phyloP scores from a whole-genome alignment of 2,888 invertebrate genomes.

The Melitaea athalia region DNA sequence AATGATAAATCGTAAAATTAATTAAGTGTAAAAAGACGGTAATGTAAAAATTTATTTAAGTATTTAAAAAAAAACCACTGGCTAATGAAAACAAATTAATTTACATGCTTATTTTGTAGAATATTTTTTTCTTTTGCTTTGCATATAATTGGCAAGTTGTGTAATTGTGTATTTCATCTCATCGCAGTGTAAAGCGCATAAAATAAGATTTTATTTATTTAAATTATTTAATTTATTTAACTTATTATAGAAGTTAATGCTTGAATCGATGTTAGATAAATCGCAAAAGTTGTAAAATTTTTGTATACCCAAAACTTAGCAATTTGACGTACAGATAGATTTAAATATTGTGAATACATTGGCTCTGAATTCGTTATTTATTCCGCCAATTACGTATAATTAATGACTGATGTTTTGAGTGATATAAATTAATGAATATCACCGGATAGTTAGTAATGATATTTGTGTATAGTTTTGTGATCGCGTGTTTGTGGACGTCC shows the following conservation, averaged over 20 bases:
- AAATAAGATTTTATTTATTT: slow-evolving; percentile 60
- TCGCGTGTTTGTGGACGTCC: slow-evolving; percentile 80
- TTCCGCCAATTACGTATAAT: slow-evolving; percentile 67
- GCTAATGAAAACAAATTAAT: neutral
- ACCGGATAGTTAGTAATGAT: slow-evolving; percentile 69
- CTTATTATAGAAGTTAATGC: slow-evolving; percentile 75
- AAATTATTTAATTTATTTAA: slow-evolving; percentile 76
- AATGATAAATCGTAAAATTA: slow-evolving; percentile 7
- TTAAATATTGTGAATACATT: slow-evolving; percentile 44
- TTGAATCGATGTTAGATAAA: slow-evolving; percentile 57
- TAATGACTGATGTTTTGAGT: slow-evolving; percentile 80
- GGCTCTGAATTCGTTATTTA: slow-evolving; percentile 61
- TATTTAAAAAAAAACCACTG: neutral
- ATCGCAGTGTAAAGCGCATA: slow-evolving; percentile 59
- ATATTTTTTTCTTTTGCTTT: slow-evolving; percentile 16
- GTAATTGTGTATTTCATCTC: slow-evolving; percentile 45
- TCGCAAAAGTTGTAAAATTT: slow-evolving; percentile 40
- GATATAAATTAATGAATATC: slow-evolving; percentile 76
- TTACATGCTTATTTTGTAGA: slow-evolving; percentile 10
- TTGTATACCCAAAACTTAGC: slow-evolving; percentile 43
- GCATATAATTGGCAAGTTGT: slow-evolving; percentile 19
- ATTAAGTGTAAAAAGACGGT: neutral
- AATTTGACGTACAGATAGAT: slow-evolving; percentile 31
- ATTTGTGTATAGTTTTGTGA: slow-evolving; percentile 69
- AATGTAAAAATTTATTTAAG: slow-evolving; percentile 1